Conservation (phyloP, 2,113 vertebrate genomes). For the Cardinalis cardinalis region DNA sequence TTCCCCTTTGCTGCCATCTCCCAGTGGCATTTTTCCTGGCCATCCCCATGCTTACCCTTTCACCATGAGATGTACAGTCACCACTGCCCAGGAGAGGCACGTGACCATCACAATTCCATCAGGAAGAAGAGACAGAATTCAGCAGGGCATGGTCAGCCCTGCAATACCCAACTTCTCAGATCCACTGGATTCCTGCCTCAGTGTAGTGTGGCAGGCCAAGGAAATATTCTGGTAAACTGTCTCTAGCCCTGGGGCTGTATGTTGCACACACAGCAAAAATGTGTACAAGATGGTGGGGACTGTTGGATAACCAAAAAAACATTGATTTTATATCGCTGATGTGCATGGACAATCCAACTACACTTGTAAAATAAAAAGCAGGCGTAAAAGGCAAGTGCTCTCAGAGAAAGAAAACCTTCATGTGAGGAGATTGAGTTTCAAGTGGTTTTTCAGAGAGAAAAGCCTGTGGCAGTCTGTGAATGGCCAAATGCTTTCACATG, state of each 20-base stretch:
- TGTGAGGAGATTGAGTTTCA: not conserved
- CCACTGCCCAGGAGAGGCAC: not conserved
- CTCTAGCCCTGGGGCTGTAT: not conserved
- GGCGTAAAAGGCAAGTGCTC: not conserved
- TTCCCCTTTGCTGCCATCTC: not conserved
- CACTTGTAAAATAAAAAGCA: fast-evolving
- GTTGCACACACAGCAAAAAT: not conserved
- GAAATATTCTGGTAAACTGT: not conserved
- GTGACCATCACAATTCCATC: fast-evolving
- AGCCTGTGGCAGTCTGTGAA: not conserved
- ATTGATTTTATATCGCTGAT: not conserved
- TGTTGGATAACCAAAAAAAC: not conserved
- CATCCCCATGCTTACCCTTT: not conserved
- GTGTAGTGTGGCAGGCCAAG: fast-evolving
- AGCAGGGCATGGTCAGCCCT: not conserved
- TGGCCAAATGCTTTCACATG: not conserved
- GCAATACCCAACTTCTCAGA: not conserved
- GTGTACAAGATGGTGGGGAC: fast-evolving
- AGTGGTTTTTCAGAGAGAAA: not conserved
- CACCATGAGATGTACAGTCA: not conserved
- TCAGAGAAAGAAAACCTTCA: not conserved
- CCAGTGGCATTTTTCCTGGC: not conserved
- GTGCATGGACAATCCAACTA: not conserved
- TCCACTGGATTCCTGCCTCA: not conserved
- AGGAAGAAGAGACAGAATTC: not conserved